These are phyloP conservation scores for Drosophila mercatorum DNA, from an alignment of 2,888 invertebrate species.

Conservation along the genomic window DNA sequence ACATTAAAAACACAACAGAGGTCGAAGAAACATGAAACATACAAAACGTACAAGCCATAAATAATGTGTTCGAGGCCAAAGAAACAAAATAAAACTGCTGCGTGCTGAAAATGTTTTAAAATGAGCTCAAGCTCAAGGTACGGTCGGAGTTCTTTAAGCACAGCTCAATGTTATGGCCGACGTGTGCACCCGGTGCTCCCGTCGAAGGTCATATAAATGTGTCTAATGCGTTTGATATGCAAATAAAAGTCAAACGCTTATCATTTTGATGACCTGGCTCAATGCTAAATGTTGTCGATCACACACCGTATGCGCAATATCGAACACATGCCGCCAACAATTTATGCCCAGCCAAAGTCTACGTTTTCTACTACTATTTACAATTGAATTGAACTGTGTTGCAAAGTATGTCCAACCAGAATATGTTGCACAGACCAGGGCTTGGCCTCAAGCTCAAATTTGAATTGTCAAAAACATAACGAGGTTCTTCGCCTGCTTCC, in stretches of 20 bases:
- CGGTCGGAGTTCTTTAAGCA: conserved; percentile 38
- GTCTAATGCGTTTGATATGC: conserved; percentile 66
- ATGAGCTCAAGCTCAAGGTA: conserved; percentile 53
- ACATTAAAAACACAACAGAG: conserved; percentile 30
- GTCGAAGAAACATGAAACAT: conserved; percentile 7
- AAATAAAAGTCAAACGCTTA: conserved; percentile 55
- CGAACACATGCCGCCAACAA: conserved; percentile 32
- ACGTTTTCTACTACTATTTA: conserved; percentile 25
- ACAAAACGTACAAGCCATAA: conserved; percentile 57
- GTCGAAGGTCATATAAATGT: conserved; percentile 46
- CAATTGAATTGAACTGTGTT: conserved; percentile 67
- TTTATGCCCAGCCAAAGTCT: conserved; percentile 14
- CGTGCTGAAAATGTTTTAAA: conserved; percentile 62
- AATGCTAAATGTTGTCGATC: conserved; percentile 14
- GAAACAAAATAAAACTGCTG: conserved; percentile 38
- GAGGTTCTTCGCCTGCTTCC: conserved; percentile 34
- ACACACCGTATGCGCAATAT: conserved; percentile 57
- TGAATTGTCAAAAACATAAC: conserved; percentile 74
- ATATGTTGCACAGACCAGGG: conserved; percentile 30
- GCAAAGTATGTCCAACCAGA: conserved; percentile 60
- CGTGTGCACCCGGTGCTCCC: conserved; percentile 18
- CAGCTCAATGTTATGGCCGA: conserved; percentile 55
- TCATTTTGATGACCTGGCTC: conserved; percentile 43
- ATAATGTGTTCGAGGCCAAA: conserved; percentile 62
- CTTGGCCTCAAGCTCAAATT: conserved; percentile 58